phyloP scores from a whole-genome alignment of 2,888 invertebrate genomes.

The Osmoderma eremita region DNA sequence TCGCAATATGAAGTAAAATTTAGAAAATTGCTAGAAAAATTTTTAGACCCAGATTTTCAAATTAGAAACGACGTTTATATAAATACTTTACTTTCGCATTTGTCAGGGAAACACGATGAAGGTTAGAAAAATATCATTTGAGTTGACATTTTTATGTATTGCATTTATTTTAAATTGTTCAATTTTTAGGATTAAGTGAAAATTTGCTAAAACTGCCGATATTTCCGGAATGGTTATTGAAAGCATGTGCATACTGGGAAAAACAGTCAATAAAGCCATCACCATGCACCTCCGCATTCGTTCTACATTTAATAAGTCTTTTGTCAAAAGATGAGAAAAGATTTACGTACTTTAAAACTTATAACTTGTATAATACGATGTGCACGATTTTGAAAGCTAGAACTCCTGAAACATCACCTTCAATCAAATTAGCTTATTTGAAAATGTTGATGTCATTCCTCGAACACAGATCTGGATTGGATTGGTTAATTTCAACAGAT shows the following conservation, averaged over 20 bases:
- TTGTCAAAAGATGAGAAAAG: conserved; percentile 69
- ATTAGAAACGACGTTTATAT: conserved; percentile 72
- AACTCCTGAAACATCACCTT: conserved; percentile 65
- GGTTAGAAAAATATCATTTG: conserved; percentile 58
- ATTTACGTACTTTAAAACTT: conserved; percentile 68
- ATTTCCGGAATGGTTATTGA: conserved; percentile 64
- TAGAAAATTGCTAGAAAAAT: conserved; percentile 68
- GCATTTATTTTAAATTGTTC: conserved; percentile 12
- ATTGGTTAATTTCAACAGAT: conserved; percentile 72
- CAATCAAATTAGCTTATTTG: conserved; percentile 74
- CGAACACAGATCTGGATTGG: conserved; percentile 71
- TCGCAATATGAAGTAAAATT: conserved; percentile 65
- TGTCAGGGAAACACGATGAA: conserved; percentile 65
- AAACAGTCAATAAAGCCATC: conserved; percentile 59
- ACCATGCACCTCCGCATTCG: conserved; percentile 69
- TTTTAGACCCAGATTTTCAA: conserved; percentile 70
- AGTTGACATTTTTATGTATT: conserved; percentile 18
- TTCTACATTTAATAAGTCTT: conserved; percentile 71
- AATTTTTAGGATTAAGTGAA: conserved; percentile 58
- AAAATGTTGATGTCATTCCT: conserved; percentile 71
- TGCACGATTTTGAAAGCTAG: conserved; percentile 57
- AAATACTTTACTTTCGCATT: conserved; percentile 71
- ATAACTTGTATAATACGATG: conserved; percentile 62
- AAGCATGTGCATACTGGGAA: conserved; percentile 61
- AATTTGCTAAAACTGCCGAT: conserved; percentile 59